Base-by-base conservation (phyloP, 2,113 vertebrate species). In the Malurus melanocephalus region DNA sequence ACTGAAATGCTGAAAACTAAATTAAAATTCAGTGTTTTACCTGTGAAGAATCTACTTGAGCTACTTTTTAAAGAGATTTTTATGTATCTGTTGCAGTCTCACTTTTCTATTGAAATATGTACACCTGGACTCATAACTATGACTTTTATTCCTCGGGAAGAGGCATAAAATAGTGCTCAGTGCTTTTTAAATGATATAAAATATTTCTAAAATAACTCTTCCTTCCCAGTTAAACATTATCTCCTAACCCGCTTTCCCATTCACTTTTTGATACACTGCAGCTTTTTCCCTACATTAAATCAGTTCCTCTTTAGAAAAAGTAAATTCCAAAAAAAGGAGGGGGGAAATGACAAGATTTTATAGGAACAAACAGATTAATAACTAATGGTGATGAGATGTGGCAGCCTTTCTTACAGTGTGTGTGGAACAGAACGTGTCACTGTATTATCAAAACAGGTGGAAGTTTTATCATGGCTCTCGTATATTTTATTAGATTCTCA, bases 321-420 rank as follows among this genome's bases (percentile, higher is more conserved):
- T 57, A 56, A 73, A 93, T 80, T 91, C 79, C 87, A 94, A 77
- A 76, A 80, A 81, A 71, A 45, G 3, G 24, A 60, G 49, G 7
- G 24, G 24, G 23, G 8, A 11, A 15, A 22, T n/a, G 30, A 57
- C 27, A 46, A 76, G 6, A 26, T 83, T 91, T 80, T 51, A 28
- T 26, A 80, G 77, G 85, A 93, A 90, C 66, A 93, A 95, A 94
- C 52, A 90, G 87, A 82, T 94, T 62, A 91, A 90, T 92, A 95
- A 90, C 46, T 56, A 88, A 59, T n/a, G 1, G 1, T 42, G 86
- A 81, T 87, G 87, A 68, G 67, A 71, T 85, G 86, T 79, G 74
- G 78, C 55, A 85, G 80, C 48, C 84, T 93, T 91, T 94, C 92
- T 52, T 66, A 66, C 62, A 85, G 46, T 64, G 38, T 73, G 64